Base-by-base conservation (phyloP, 2,797 vertebrate species). In the Pseudochirops cupreus region DNA sequence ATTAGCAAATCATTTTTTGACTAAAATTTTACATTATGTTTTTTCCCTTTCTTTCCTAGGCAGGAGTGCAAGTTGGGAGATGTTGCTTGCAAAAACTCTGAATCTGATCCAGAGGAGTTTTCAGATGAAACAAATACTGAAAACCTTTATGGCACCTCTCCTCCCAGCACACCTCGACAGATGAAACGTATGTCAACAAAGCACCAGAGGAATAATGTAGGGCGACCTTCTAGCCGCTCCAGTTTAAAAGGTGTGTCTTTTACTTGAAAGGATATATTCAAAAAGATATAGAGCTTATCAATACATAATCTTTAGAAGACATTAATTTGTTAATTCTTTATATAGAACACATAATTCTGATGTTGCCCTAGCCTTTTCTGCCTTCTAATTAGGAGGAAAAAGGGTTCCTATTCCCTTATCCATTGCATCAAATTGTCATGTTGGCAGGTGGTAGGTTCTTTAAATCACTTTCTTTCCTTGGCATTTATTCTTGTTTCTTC, bases 161-260 rank as follows among this genome's bases (percentile, higher is more conserved):
- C 99, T 95, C 99, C 99, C 90, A 99, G 98, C 97, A 99, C 99
- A 56, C 98, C 98, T 56, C 99, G 99, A 67, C 99, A 99, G 99
- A 99, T 99, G 98, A 99, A 99, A 94, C 99, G 99, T 54, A 99
- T 99, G 99, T 99, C 99, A 91, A 97, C 99, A 95, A 99, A 99
- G 94, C 99, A 99, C 98, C 99, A 99, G 96, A 99, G 99, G 93
- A 99, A 98, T 96, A 99, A 90, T 31, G 52, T 98, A 7, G 98
- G 98, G 92, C 99, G 98, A 97, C 98, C 98, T 26, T 74, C 97
- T 14, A 98, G 98, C 91, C 99, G 99, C 3, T 98, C 99, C 39
- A 98, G 97, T 95, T 98, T 98, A 97, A 99, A 99, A 98, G 99
- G 99, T 99, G 59, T 95, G 95, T 90, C 90, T 91, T n/a, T 2